Conservation (phyloP, 2,113 vertebrate genomes). For the Periophthalmodon schlosseri region DNA sequence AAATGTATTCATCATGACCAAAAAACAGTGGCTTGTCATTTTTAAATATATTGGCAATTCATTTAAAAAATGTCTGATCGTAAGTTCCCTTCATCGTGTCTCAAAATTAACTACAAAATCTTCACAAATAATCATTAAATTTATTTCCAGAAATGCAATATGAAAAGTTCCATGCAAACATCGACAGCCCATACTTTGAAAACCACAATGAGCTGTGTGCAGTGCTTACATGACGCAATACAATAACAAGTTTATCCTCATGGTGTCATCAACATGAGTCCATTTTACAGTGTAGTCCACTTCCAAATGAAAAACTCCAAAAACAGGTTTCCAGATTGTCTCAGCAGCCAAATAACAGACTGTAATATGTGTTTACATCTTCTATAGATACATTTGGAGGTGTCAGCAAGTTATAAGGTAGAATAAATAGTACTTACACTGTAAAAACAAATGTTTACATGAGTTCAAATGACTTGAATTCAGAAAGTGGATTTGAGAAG, state of each 20-base stretch:
- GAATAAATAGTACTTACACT: background rate
- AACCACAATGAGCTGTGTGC: conserved; percentile 36
- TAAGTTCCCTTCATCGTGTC: background rate
- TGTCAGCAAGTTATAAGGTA: conserved; percentile 2
- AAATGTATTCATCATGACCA: no score
- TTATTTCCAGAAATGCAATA: conserved; percentile 65
- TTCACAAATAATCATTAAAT: conserved; percentile 39
- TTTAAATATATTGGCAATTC: no score
- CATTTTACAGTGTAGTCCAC: conserved; percentile 8
- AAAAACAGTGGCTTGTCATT: no score
- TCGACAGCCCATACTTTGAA: conserved; percentile 26
- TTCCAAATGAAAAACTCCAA: conserved; percentile 14
- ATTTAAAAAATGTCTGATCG: no score
- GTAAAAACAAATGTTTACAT: background rate
- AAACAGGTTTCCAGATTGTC: conserved; percentile 45
- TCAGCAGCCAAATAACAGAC: conserved; percentile 31
- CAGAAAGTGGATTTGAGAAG: background rate
- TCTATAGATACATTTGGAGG: conserved; percentile 19
- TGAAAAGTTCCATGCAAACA: conserved; percentile 68
- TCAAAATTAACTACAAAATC: background rate
- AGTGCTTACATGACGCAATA: conserved; percentile 13
- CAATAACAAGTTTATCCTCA: conserved; percentile 40
- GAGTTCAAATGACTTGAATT: background rate
- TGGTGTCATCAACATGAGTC: conserved; percentile 42
- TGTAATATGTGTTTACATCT: conserved; percentile 25